A percentile compares a stretch with the other conserved stretches of the same genome.
These are phyloP conservation scores for Hormaphis cornu DNA, from an alignment of 1,140 invertebrate genomes.

Conservation along the genomic window DNA sequence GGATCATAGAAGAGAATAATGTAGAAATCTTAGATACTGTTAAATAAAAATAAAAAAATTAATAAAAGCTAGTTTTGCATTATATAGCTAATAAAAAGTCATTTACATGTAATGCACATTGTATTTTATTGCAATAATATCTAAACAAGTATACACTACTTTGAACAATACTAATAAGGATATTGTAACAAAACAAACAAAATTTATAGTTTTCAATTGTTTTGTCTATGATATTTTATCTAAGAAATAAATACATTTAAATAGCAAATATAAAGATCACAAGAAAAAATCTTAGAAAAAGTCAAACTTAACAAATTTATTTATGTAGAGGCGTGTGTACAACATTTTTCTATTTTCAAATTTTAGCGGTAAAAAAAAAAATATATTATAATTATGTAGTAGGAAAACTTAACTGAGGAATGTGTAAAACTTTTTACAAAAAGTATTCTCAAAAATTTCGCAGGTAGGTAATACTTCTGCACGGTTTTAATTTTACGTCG, in stretches of 20 bases:
- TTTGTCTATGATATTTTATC: conserved; percentile 12
- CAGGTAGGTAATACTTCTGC: too few relatives aligned
- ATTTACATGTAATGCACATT: neutral
- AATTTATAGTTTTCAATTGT: conserved; percentile 8
- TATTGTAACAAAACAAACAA: conserved; percentile 18
- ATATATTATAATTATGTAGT: too few relatives aligned
- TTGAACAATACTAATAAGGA: neutral
- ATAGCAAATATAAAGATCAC: conserved; percentile 29
- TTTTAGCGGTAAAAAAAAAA: too few relatives aligned
- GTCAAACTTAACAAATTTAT: conserved; percentile 23
- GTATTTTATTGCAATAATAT: conserved; percentile 24
- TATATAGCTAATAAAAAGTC: neutral
- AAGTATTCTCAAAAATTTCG: too few relatives aligned
- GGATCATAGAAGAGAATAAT: too few relatives aligned
- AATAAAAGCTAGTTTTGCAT: too few relatives aligned
- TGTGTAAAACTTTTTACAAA: too few relatives aligned
- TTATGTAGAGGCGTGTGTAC: conserved; percentile 10
- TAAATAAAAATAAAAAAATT: too few relatives aligned
- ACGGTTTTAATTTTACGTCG: too few relatives aligned
- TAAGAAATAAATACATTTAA: conserved; percentile 18
- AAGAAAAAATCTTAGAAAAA: conserved; percentile 13
- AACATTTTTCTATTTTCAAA: conserved; percentile 26
- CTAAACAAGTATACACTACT: conserved; percentile 10
- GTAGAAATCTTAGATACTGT: too few relatives aligned
- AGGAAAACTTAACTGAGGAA: too few relatives aligned